Evolutionary conservation across 2,888 invertebrate genomes (phyloP).

Genomic region (Lymantria dispar): DNA sequence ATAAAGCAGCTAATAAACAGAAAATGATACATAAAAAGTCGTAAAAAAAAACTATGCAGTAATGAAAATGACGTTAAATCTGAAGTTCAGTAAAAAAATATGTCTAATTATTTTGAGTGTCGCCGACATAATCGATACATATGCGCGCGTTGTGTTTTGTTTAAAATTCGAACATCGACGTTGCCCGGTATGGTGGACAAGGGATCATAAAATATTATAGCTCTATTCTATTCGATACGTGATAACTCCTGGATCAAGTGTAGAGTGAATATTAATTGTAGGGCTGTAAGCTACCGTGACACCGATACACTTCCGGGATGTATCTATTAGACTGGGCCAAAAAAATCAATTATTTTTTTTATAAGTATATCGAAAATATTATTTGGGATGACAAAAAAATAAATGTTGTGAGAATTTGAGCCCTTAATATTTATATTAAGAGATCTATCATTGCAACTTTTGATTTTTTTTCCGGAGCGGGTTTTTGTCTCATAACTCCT

Average conservation of each 20-base stretch:
- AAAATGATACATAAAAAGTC: no score
- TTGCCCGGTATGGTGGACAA: conserved; percentile 76
- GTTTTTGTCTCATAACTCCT: no score
- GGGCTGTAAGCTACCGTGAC: conserved; percentile 61
- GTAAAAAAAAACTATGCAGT: no score
- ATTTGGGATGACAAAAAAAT: no score
- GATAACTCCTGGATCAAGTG: conserved; percentile 75
- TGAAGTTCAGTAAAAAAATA: conserved; percentile 1
- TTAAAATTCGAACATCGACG: conserved; percentile 75
- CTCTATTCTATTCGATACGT: conserved; percentile 81
- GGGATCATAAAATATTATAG: conserved; percentile 80
- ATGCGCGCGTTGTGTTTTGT: conserved; percentile 53
- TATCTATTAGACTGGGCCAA: conserved; percentile 50
- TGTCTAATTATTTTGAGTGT: conserved; percentile 39
- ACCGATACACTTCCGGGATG: conserved; percentile 76
- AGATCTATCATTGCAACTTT: no score
- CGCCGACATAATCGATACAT: conserved; percentile 43
- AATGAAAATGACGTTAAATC: no score
- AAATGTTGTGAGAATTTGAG: no score
- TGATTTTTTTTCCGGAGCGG: no score
- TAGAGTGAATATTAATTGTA: conserved; percentile 77
- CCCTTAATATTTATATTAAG: no score
- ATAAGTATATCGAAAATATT: no score
- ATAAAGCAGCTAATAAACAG: no score
- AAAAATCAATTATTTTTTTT: no score